phyloP scores from a whole-genome alignment of 2,797 vertebrate genomes.

The Iguana delicatissima region DNA sequence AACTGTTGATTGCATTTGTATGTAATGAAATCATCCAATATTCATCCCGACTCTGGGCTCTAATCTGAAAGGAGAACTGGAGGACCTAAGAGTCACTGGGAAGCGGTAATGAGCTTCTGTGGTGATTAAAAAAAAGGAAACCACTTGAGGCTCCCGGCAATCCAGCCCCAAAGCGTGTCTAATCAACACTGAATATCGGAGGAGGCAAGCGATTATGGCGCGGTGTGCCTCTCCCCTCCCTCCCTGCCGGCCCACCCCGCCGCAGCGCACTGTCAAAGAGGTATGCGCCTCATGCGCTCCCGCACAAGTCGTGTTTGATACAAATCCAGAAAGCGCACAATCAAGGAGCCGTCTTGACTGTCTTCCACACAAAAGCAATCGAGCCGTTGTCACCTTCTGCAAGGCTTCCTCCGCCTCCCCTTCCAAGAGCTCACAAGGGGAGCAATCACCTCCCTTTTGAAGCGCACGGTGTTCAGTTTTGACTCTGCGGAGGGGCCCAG shows the following conservation, averaged over 20 bases:
- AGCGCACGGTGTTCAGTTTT: conserved; percentile 70
- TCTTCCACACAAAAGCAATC: conserved; percentile 79
- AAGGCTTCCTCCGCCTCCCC: neutral
- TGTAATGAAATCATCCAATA: conserved; percentile 91
- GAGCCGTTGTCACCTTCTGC: conserved; percentile 54
- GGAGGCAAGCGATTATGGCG: conserved; percentile 85
- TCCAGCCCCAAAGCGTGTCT: conserved; percentile 85
- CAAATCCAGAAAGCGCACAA: conserved; percentile 77
- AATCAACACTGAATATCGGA: conserved; percentile 88
- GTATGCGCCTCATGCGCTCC: conserved; percentile 81
- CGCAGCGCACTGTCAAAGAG: conserved; percentile 81
- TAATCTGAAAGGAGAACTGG: conserved; percentile 88
- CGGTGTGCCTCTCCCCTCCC: conserved; percentile 29
- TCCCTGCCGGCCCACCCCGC: conserved; percentile 66
- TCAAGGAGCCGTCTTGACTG: conserved; percentile 70
- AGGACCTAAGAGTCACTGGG: conserved; percentile 87
- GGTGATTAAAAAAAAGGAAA: conserved; percentile 91
- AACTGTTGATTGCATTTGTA: conserved; percentile 91
- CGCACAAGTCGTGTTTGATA: conserved; percentile 68
- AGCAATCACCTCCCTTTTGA: conserved; percentile 80
- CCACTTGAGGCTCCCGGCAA: conserved; percentile 87
- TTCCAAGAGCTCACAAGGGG: conserved; percentile 70
- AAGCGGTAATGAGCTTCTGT: conserved; percentile 88
- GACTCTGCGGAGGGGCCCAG: conserved; percentile 64
- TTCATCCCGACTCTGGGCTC: conserved; percentile 88